Percentiles rank a stretch among this genome's conserved stretches.
Evolutionary conservation across 2,113 vertebrate species (phyloP).

Genomic region (Vulpes lagopus): DNA sequence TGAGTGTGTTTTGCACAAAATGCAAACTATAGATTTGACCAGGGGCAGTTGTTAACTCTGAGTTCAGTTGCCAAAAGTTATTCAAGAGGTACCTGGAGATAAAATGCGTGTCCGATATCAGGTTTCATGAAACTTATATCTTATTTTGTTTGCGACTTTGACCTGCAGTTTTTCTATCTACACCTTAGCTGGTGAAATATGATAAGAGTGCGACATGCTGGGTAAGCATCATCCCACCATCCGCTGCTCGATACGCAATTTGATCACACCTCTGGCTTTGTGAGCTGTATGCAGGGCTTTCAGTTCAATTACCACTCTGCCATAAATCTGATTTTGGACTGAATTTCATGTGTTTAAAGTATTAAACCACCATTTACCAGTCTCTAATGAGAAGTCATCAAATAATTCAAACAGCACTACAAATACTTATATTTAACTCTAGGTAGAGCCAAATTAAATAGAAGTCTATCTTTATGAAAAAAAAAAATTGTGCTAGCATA

Average conservation of each 20-base stretch:
- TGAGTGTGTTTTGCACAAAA: slow-evolving; percentile 46
- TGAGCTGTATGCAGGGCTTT: slow-evolving; percentile 80
- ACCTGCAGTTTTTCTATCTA: slow-evolving; percentile 59
- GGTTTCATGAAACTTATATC: slow-evolving; percentile 55
- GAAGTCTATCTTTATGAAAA: slow-evolving; percentile 82
- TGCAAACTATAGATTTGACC: background rate
- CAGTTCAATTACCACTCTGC: slow-evolving; percentile 86
- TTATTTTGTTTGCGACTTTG: slow-evolving; percentile 61
- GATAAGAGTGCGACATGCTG: slow-evolving; percentile 76
- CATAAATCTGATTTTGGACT: slow-evolving; percentile 87
- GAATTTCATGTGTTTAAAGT: slow-evolving; percentile 88
- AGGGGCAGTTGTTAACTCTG: background rate
- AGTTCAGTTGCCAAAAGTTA: slow-evolving; percentile 25
- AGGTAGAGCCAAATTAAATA: slow-evolving; percentile 86
- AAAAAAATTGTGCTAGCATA: slow-evolving; percentile 78
- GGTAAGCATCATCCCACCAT: slow-evolving; percentile 78
- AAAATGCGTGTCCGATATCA: slow-evolving; percentile 52
- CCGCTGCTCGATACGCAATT: slow-evolving; percentile 83
- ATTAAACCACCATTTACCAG: slow-evolving; percentile 85
- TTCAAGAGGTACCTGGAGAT: slow-evolving; percentile 23
- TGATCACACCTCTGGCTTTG: slow-evolving; percentile 84
- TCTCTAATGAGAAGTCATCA: slow-evolving; percentile 89
- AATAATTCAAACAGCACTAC: slow-evolving; percentile 86
- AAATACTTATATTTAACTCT: slow-evolving; percentile 84
- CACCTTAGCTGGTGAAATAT: slow-evolving; percentile 35